Evolutionary conservation across 2,113 vertebrate genomes (phyloP).

Genomic region (Cephalopterus ornatus): DNA sequence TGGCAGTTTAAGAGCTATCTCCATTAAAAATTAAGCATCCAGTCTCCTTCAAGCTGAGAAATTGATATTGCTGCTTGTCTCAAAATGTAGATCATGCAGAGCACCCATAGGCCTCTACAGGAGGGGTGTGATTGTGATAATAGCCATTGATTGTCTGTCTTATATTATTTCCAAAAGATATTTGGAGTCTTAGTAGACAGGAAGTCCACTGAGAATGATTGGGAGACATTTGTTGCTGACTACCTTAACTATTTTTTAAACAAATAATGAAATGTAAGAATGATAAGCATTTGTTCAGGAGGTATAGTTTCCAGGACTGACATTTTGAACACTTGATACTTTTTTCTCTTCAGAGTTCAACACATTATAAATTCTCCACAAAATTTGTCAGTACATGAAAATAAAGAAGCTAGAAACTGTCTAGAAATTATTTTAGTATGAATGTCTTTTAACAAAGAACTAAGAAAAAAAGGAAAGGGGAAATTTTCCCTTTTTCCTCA

Average conservation of each 20-base stretch:
- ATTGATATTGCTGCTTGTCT: background rate
- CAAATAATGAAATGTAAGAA: background rate
- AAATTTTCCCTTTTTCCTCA: background rate
- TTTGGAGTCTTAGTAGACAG: background rate
- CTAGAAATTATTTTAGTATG: background rate
- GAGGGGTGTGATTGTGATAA: background rate
- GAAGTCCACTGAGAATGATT: constrained; percentile 1
- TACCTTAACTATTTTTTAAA: background rate
- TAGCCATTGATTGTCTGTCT: background rate
- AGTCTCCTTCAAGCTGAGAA: background rate
- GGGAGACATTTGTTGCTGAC: constrained; percentile 8
- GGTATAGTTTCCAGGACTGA: background rate
- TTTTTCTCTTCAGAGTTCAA: background rate
- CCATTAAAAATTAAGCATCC: background rate
- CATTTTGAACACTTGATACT: background rate
- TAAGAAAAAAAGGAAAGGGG: background rate
- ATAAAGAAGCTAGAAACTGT: background rate
- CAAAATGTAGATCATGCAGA: background rate
- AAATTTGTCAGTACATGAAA: background rate
- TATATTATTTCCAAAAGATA: background rate
- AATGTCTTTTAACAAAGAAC: background rate
- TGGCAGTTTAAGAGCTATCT: background rate
- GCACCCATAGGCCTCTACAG: background rate
- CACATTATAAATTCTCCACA: background rate
- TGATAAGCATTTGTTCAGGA: background rate